Percentiles rank a stretch among this genome's conserved stretches.
Conservation (phyloP, 1,140 invertebrate genomes). For the Bombus soroeensis region DNA sequence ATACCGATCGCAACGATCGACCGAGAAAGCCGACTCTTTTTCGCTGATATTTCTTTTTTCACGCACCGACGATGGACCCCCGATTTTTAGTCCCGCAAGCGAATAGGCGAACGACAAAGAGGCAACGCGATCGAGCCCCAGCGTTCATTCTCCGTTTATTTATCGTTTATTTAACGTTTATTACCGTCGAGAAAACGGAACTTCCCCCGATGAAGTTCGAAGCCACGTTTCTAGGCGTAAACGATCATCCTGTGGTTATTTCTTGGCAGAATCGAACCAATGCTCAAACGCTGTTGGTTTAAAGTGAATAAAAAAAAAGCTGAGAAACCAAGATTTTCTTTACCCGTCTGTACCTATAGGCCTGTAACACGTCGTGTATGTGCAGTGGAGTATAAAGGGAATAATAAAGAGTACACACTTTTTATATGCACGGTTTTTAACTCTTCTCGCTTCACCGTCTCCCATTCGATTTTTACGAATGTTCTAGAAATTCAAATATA, state of each 20-base stretch:
- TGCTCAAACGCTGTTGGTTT: constrained; percentile 71
- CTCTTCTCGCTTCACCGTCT: constrained; percentile 14
- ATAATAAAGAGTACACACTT: constrained; percentile 69
- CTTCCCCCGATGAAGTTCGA: neutral
- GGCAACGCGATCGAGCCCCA: neutral
- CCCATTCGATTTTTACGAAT: no score
- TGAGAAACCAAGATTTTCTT: constrained; percentile 64
- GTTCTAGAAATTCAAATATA: no score
- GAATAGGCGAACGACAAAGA: neutral
- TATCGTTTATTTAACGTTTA: neutral
- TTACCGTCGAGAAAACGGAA: neutral
- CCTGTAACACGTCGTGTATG: constrained; percentile 66
- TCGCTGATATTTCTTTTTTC: neutral
- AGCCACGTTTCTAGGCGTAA: constrained; percentile 31
- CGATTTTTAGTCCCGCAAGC: neutral
- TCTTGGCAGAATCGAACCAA: constrained; percentile 68
- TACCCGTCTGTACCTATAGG: constrained; percentile 69
- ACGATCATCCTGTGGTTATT: constrained; percentile 60
- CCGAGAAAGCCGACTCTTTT: neutral
- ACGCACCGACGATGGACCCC: neutral
- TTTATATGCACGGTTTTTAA: constrained; percentile 66
- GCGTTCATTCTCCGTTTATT: neutral
- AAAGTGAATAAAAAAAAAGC: constrained; percentile 65
- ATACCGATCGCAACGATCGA: neutral
- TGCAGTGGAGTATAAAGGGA: constrained; percentile 64